Base-by-base conservation (phyloP, 2,113 vertebrate species). In the Pitta sordida region DNA sequence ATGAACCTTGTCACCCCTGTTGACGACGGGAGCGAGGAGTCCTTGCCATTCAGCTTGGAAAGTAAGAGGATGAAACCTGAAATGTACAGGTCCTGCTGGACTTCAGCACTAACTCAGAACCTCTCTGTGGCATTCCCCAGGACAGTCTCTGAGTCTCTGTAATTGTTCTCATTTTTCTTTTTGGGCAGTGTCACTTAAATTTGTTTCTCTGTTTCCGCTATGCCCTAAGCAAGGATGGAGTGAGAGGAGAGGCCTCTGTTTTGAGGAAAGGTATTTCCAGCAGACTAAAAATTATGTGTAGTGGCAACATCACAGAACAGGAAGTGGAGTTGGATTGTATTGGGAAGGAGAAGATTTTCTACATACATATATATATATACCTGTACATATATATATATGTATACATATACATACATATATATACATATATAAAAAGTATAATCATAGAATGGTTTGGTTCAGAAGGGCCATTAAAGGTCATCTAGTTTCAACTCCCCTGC, bases 1-100 rank as follows among this genome's bases (percentile, higher is more conserved):
- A 99, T 99, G 99, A 99, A 98, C 95, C 97, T 99, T 75, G 98
- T 98, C 83, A 99, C 98, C 14, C 99, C 99, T 1, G 98, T 98
- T 48, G 98, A 98, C 7, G 98, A 99, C 58, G 98, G 98, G 36
- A 99, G 98, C 8, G 98, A 98, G 19, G 98, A 98, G 11, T 98
- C 98, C 8, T 97, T 98, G 85, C 97, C 97, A 18, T 99, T 99
- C 98, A 99, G 98, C 93, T 96, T 99, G 96, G 98, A 99, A 98
- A 99, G 99, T 99, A 98, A 98, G 99, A 91, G 48, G 6, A 20
- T 39, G 49, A 70, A 65, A 48, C 44, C 32, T 8, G 2, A 56
- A 86, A 55, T 15, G 2, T 24, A 10, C 16, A 17, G 20, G 36
- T 96, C 87, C 79, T 89, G 4, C 32, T 63, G 30, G 53, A 55